phyloP scores from a whole-genome alignment of 2,797 vertebrate genomes.

The Silurus lanzhouensis region DNA sequence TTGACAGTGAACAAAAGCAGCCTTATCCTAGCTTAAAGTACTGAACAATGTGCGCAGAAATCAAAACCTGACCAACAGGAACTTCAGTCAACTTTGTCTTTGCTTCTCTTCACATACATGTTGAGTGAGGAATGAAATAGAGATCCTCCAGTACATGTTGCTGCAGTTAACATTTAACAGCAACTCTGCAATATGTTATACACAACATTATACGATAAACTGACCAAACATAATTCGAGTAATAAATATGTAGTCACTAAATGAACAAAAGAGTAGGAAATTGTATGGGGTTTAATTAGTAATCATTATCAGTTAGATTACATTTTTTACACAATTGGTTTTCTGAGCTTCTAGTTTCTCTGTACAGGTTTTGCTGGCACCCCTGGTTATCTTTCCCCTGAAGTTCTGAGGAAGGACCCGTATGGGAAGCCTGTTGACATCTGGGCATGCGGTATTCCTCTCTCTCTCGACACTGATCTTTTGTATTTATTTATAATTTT shows the following conservation, averaged over 20 bases:
- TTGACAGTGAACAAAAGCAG: background rate
- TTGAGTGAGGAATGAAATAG: background rate
- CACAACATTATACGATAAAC: background rate
- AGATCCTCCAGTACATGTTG: background rate
- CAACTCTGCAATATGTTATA: background rate
- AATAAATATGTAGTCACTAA: background rate
- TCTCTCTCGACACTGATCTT: no score
- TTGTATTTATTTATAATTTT: background rate
- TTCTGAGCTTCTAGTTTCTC: slow-evolving; percentile 12
- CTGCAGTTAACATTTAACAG: background rate
- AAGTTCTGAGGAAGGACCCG: slow-evolving; percentile 98
- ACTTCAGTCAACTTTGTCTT: background rate
- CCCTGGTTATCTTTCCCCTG: slow-evolving; percentile 95
- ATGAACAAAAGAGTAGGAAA: background rate
- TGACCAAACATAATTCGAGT: background rate
- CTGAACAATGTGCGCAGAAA: background rate
- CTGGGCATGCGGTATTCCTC: slow-evolving; percentile 95
- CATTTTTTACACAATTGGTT: background rate
- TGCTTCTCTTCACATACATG: background rate
- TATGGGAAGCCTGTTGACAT: slow-evolving; percentile 99
- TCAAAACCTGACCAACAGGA: background rate
- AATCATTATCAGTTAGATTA: background rate
- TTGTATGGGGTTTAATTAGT: background rate
- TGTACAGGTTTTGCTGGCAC: slow-evolving; percentile 94
- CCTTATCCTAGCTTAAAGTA: background rate